phyloP scores from a whole-genome alignment of 1,140 invertebrate species.

The Lithobius niger region DNA sequence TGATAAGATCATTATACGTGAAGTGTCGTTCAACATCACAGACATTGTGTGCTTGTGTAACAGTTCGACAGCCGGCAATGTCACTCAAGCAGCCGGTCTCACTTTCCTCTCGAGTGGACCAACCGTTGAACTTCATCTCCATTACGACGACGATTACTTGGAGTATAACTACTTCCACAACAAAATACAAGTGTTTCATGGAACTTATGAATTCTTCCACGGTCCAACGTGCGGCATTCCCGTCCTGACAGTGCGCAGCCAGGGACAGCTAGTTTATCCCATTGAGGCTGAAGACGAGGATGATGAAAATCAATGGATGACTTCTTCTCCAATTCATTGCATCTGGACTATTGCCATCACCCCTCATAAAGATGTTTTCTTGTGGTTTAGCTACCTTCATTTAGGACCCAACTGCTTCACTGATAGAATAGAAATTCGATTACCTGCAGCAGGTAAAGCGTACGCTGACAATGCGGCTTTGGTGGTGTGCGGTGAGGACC shows the following conservation, averaged over 20 bases:
- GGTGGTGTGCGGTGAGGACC: background rate
- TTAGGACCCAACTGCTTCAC: background rate
- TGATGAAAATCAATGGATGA: background rate
- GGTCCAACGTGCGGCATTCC: slow-evolving; percentile 73
- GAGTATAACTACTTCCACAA: slow-evolving; percentile 52
- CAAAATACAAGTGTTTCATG: slow-evolving; percentile 48
- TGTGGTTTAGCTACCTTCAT: slow-evolving; percentile 60
- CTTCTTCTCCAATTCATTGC: slow-evolving; percentile 50
- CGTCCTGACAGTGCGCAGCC: slow-evolving; percentile 53
- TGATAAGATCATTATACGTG: slow-evolving; percentile 49
- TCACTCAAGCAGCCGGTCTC: slow-evolving; percentile 15
- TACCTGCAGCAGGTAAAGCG: background rate
- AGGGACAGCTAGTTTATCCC: slow-evolving; percentile 71
- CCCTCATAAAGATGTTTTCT: slow-evolving; percentile 62
- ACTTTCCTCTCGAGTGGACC: slow-evolving; percentile 55
- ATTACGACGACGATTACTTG: slow-evolving; percentile 64
- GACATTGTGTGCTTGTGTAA: slow-evolving; percentile 19
- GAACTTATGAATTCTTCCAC: slow-evolving; percentile 72
- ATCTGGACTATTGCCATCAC: slow-evolving; percentile 60
- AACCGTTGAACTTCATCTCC: slow-evolving; percentile 57
- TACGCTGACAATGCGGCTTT: background rate
- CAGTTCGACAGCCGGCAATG: slow-evolving; percentile 5
- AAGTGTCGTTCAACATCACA: slow-evolving; percentile 16
- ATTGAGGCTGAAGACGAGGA: background rate
- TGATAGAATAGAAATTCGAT: slow-evolving; percentile 8